Base-by-base conservation (phyloP, 2,888 invertebrate species). In the Amorpha juglandis region DNA sequence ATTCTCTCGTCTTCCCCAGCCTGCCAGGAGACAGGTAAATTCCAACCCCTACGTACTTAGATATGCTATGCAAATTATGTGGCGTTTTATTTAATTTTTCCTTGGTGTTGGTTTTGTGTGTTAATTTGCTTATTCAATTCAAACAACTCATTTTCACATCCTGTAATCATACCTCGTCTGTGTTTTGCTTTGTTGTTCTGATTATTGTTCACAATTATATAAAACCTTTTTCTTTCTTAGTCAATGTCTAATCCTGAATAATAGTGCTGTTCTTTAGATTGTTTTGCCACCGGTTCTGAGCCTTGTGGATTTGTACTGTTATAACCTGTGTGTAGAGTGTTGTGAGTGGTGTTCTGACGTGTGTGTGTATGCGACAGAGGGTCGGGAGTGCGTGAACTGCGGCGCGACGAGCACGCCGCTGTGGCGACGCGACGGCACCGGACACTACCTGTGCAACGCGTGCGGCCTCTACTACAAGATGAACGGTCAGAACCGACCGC, bases 381-480 rank as follows among this genome's bases (percentile, higher is more conserved):
- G 98, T 76, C 96, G 99, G 76, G 98, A 99, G 92, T 99, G 99
- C 94, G 99, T 99, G 78, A 99, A 99, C 95, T 99, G 99, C 94
- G 99, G 99, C 69, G 99, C 99, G 69, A 98, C 98, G 75, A 98
- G 98, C 83, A 99, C 99, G 77, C 99, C 99, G 19, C 95, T 99
- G 71, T 98, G 98, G 98, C 95, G 98, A 86, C 95, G 99, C 81
- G 99, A 99, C 92, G 99, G 99, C 75, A 99, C 99, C 76, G 99
- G 99, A 62, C 98, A 98, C 91, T 99, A 99, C 95, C 95, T 97
- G 82, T 99, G 99, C 95, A 99, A 99, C 94, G 99, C 99, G 78
- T 99, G 99, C 93, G 99, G 99, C 80, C 96, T 99, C 79, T 99
- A 99, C 95, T 99, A 99, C 95, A 99, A 99, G 95, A 99, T 99